Base-by-base conservation (phyloP, 1,140 invertebrate species). In the Contarinia nasturtii region DNA sequence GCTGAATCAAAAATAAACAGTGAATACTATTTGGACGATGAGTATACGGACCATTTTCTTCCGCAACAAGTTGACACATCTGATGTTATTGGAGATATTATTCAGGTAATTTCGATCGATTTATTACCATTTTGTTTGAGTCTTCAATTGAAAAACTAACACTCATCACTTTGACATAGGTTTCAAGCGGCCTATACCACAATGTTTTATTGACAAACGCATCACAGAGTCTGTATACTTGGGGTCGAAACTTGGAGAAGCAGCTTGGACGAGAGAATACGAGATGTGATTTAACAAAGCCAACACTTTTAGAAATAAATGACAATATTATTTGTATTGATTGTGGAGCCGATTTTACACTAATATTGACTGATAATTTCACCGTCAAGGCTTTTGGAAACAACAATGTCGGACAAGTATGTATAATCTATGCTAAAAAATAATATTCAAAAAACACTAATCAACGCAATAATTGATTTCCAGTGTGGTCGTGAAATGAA, bases 161-260 rank as follows among this genome's bases (percentile, higher is more conserved):
- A 34, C 15, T 7, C 8, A 8, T 7, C 8, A 22, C 2, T 19
- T 22, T 14, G 52, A 21, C 20, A 34, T 15, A 75, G 69, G 65
- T 77, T 33, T 63, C 68, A 21, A 74, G 73, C 63, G 79, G 79
- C 22, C 70, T 70, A 51, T 73, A 75, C 51, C 79, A 82, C 57
- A 72, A 67, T 52, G 65, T 70, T 14, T 50, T 79, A 40, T 57
- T 80, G 33, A 79, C 76, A 21, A 63, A 63, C 10, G 66, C 70
- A 48, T 76, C 75, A 38, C 65, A 67, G 33, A n/a, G n/a, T n/a
- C 54, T 80, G 0, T 80, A 76, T 53, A 69, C 72, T 2, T 81
- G 77, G 76, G 79, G 79, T 17, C 65, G 73, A 43, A 79, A 77
- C 58, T 55, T 76, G 33, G 77, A 80, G 57, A 77, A 77, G 44